Base-by-base conservation (phyloP, 1,140 invertebrate genomes). In the Bicyclus anynana region DNA sequence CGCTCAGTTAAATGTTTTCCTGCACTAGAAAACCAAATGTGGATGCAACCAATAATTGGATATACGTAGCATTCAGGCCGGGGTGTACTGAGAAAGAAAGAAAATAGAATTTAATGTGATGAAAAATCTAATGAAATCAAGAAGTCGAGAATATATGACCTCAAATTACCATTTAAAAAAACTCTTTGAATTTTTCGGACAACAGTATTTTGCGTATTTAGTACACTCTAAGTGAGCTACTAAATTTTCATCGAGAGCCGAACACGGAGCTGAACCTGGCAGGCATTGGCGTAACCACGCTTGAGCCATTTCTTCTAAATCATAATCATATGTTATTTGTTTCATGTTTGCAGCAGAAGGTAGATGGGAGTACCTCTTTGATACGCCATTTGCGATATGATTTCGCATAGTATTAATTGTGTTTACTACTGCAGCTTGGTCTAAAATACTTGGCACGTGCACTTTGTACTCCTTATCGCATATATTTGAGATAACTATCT, bases 331-430 rank as follows among this genome's bases (percentile, higher is more conserved):
- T 38, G 69, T 75, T 2, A 87, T 53, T 72, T 86, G 80, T 47
- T 80, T 72, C 78, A 87, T 86, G 46, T 87, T 82, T n/a, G 77
- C 72, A 20, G 83, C 84, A 38, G 68, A 59, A 27, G 83, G 82
- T 40, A 87, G 70, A 64, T 82, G 73, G n/a, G 50, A 38, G 64
- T 86, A 87, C 59, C 62, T 69, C 0, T 61, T 55, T n/a, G 69
- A 56, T 46, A 59, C 20, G 5, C 80, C 78, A 54, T 53, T 73
- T 12, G 84, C 84, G 5, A 87, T 48, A 21, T 69, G 62, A 62
- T 87, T 86, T 29, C 84, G 68, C 77, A 87, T 87, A 27, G 81
- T 65, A 67, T 87, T 87, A 21, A 86, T 52, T 20, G 80, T 80
- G 61, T 82, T 80, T 0, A 83, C 62, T 57, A 87, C 54, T 6